These are phyloP conservation scores for Coregonus sp. DNA, from an alignment of 2,797 vertebrate genomes.

Conservation along the genomic window DNA sequence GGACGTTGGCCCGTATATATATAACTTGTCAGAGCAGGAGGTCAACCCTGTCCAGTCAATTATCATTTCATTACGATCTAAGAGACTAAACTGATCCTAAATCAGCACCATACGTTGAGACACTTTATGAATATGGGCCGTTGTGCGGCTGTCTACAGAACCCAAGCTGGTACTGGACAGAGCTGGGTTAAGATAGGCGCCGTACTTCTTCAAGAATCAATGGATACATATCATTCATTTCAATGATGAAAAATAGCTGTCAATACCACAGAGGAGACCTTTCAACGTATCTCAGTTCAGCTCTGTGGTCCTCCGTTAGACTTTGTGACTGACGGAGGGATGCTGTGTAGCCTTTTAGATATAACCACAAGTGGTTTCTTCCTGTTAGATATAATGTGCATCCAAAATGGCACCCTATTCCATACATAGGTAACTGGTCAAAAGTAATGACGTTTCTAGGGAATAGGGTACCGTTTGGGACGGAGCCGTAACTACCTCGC, in stretches of 20 bases:
- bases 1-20: too few species aligned
- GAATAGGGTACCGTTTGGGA: not conserved
- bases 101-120: too few species aligned
- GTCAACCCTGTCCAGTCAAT: too few species aligned
- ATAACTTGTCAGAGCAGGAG: too few species aligned
- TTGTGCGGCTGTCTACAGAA: not conserved
- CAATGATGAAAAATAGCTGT: not conserved
- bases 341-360: conserved; percentile 71
- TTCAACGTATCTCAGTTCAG: conserved; percentile 53
- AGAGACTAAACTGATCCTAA: too few species aligned
- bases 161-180: not conserved
- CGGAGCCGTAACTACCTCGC: not conserved
- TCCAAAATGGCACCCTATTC: too few species aligned
- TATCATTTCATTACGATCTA: too few species aligned
- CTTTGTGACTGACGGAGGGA: conserved; percentile 61
- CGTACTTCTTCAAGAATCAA: conserved; percentile 16
- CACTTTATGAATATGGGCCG: too few species aligned
- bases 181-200: conserved; percentile 31
- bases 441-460: too few species aligned
- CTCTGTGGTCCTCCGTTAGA: conserved; percentile 51
- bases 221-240: not conserved
- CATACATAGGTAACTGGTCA: too few species aligned
- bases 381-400: not conserved
- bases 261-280: not conserved
- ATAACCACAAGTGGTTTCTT: conserved; percentile 44